phyloP scores from a whole-genome alignment of 2,113 vertebrate species.

The Phrynocephalus versicolor region DNA sequence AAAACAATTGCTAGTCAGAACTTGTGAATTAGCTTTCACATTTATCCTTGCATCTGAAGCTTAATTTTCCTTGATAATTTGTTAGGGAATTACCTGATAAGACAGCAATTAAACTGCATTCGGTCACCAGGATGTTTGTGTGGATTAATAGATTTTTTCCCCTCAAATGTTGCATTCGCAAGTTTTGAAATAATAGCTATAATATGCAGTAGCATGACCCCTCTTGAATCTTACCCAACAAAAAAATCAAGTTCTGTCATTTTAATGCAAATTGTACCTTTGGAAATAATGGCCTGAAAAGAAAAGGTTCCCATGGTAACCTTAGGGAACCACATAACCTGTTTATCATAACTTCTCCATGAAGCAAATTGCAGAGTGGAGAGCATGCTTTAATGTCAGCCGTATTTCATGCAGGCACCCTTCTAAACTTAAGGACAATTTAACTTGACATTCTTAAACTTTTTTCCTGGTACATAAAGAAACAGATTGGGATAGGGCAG shows the following conservation, averaged over 20 bases:
- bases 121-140: constrained; percentile 71
- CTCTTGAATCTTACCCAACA: constrained; percentile 68
- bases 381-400: constrained; percentile 72
- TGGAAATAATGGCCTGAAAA: constrained; percentile 80
- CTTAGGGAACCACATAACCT: constrained; percentile 76
- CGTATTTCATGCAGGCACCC: constrained; percentile 60
- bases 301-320: constrained; percentile 83
- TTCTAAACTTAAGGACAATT: constrained; percentile 57
- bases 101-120: constrained; percentile 70
- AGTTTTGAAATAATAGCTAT: constrained; percentile 75
- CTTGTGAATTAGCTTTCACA: constrained; percentile 49
- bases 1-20: constrained; percentile 35
- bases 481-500: neutral
- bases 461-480: constrained; percentile 44
- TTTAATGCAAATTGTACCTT: constrained; percentile 85
- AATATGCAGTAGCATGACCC: constrained; percentile 71
- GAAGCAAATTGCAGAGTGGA: constrained; percentile 69
- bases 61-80: constrained; percentile 67
- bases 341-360: constrained; percentile 78
- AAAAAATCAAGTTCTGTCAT: constrained; percentile 73
- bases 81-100: constrained; percentile 61
- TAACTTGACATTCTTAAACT: constrained; percentile 31
- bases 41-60: constrained; percentile 57
- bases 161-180: constrained; percentile 53
- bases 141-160: constrained; percentile 71